phyloP scores from a whole-genome alignment of 1,140 invertebrate species.

The Neodiprion lecontei region DNA sequence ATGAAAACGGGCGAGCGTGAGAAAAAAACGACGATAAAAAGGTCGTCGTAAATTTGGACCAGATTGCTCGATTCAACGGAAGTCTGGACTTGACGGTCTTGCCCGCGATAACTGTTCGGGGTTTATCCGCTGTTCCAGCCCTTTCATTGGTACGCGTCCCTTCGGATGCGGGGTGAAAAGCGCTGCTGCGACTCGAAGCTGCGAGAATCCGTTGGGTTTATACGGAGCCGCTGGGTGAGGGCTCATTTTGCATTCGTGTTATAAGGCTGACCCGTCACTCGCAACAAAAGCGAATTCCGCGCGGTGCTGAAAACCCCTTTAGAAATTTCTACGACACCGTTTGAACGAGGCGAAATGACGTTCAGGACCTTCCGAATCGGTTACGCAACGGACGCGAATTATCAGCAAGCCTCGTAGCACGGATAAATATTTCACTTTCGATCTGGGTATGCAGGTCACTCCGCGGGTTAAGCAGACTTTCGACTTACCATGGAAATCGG shows the following conservation, averaged over 20 bases:
- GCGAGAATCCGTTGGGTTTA: background rate
- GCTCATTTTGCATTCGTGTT: slow-evolving; percentile 2
- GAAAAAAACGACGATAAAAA: background rate
- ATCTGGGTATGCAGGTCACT: no score
- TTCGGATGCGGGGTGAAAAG: background rate
- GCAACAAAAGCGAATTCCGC: background rate
- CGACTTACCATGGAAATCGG: no score
- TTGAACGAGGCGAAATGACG: no score
- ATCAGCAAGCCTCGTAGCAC: no score
- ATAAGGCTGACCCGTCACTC: background rate
- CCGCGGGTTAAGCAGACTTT: no score
- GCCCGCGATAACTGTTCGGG: background rate
- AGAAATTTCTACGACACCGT: no score
- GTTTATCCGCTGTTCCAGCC: background rate
- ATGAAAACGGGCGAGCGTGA: no score
- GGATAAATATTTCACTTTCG: no score
- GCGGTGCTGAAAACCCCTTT: no score
- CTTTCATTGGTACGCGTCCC: background rate
- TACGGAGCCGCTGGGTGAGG: background rate
- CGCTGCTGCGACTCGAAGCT: background rate
- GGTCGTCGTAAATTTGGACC: background rate
- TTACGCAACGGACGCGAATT: no score
- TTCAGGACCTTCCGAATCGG: no score
- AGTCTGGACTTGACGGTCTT: slow-evolving; percentile 7
- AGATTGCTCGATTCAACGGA: background rate